Base-by-base conservation (phyloP, 1,140 invertebrate species). In the Mamestra configurata region DNA sequence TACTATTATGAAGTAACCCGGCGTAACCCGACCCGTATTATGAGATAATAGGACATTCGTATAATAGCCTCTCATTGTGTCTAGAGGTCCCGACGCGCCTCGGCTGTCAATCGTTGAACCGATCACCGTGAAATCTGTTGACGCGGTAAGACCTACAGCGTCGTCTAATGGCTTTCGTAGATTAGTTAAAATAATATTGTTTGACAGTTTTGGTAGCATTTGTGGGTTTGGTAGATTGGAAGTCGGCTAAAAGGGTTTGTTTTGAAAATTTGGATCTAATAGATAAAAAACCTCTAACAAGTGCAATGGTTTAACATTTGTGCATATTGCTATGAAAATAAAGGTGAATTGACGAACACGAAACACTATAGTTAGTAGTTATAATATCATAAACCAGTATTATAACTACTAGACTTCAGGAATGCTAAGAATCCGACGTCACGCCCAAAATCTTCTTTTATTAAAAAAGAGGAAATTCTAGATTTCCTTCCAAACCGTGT, bases 1-100 rank as follows among this genome's bases (percentile, higher is more conserved):
- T 82, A 81, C 86, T 79, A 86, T 89, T 86, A 88, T 83, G 70
- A 82, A 40, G 83, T 89, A 88, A 88, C 86, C 84, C 86, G 75
- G 80, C 84, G 87, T 88, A 90, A 87, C 87, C 86, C 83, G 70
- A 81, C 13, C 51, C 64, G 57, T 57, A 79, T 82, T 82, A 76
- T 64, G 66, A 75, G 79, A 83, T 83, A 86, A 82, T 78, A 53
- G 79, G 80, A 80, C 79, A 77, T 76, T 76, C 68, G 79, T 83
- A 81, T 82, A 87, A 87, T 87, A 77, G 83, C 24, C 43, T 80
- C 49, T 37, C 72, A 81, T 82, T 86, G 81, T 86, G 75, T 77
- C 73, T 35, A 18, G 51, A 55, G 79, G 43, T 55, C 40, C 66
- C 22, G 66, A 70, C 22, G 70, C 76, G 57, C 57, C 37, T 64